phyloP scores from a whole-genome alignment of 2,113 vertebrate species.

The Prionailurus bengalensis region DNA sequence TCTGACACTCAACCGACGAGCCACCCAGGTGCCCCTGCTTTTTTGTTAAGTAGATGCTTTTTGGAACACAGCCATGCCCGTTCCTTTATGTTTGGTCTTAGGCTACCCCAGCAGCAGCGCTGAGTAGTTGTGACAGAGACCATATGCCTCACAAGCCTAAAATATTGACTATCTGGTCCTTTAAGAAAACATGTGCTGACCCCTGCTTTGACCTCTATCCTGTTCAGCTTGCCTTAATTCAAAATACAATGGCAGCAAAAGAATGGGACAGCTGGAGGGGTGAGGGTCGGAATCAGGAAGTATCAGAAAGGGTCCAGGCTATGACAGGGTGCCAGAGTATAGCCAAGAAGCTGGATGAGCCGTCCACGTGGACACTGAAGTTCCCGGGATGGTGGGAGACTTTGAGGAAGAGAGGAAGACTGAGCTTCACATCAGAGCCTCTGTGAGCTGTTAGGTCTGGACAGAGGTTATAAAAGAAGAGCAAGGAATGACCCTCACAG shows the following conservation, averaged over 20 bases:
- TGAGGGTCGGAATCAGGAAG: neutral
- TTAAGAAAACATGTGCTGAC: neutral
- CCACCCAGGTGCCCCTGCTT: too few species aligned
- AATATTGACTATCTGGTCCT: neutral
- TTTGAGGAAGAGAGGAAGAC: neutral
- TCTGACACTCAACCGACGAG: too few species aligned
- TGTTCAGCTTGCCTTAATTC: neutral
- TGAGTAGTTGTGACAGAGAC: neutral
- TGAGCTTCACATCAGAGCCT: neutral
- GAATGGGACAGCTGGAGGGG: neutral
- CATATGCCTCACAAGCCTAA: neutral
- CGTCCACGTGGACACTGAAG: too few species aligned
- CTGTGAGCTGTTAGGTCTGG: neutral
- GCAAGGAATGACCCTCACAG: neutral
- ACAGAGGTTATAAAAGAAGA: neutral
- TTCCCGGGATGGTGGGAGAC: neutral
- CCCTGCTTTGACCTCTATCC: neutral
- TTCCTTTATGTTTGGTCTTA: neutral
- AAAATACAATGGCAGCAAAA: neutral
- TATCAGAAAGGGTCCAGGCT: neutral
- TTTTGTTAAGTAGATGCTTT: neutral
- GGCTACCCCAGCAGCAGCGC: accelerated
- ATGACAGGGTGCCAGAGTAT: neutral
- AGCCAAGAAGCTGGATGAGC: neutral
- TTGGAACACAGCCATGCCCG: neutral